A percentile compares a stretch with the other conserved stretches of the same genome.
These are phyloP conservation scores for Microctonus hyperodae DNA, from an alignment of 2,888 invertebrate species.

Conservation along the genomic window DNA sequence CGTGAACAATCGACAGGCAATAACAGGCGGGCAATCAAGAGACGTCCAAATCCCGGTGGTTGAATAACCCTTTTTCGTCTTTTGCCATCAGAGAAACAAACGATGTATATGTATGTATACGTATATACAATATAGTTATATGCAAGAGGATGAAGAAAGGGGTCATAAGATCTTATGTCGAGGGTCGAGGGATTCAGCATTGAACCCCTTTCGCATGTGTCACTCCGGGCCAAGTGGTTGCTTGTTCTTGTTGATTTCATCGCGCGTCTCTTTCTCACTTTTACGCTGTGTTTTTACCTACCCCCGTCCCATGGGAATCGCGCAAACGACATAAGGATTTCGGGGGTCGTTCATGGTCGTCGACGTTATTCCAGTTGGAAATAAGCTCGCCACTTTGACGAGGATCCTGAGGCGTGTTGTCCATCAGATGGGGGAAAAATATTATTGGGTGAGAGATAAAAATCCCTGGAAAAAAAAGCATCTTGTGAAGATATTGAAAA, in stretches of 20 bases:
- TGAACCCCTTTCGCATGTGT: conserved; percentile 60
- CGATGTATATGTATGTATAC: conserved; percentile 24
- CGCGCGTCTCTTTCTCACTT: conserved; percentile 52
- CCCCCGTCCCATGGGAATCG: conserved; percentile 49
- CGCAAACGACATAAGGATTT: conserved; percentile 55
- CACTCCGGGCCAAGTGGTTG: conserved; percentile 56
- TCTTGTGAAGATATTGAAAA: neutral
- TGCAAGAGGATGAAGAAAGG: neutral
- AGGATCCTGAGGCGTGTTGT: neutral
- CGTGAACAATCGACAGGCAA: conserved; percentile 62
- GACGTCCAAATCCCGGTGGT: conserved; percentile 43
- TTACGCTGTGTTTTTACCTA: conserved; percentile 9
- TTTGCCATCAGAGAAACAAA: conserved; percentile 31
- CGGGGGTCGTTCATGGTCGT: conserved; percentile 36
- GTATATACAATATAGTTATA: neutral
- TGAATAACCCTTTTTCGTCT: conserved; percentile 45
- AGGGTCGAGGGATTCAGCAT: conserved; percentile 12
- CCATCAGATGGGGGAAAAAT: neutral
- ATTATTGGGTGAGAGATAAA: conserved; percentile 10
- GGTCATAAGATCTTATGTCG: conserved; percentile 13
- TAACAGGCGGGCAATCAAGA: conserved; percentile 59
- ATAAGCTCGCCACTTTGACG: neutral
- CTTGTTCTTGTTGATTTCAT: conserved; percentile 63
- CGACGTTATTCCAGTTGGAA: conserved; percentile 8
- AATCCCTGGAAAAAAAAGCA: neutral